Conservation (phyloP, 2,888 invertebrate genomes). For the Halictus quadricinctus region DNA sequence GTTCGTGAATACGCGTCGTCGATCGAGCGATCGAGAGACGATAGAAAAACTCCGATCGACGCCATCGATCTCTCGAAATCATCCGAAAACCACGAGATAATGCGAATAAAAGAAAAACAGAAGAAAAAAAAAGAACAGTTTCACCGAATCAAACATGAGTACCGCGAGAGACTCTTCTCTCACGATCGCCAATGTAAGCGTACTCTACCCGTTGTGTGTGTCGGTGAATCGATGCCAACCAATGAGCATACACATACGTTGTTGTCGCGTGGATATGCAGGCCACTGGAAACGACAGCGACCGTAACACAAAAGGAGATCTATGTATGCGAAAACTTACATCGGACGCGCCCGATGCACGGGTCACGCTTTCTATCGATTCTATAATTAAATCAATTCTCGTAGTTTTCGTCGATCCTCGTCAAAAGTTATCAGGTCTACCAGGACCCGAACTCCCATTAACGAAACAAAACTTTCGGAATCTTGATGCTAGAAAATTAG, state of each 20-base stretch:
- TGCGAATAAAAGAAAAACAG: neutral
- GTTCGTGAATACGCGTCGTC: conserved; percentile 3
- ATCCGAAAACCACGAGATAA: neutral
- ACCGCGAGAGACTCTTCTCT: neutral
- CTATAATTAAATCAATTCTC: neutral
- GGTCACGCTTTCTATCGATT: neutral
- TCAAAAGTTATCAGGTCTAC: neutral
- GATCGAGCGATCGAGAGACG: neutral
- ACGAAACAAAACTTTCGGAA: neutral
- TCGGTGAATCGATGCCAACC: neutral
- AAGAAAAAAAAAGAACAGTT: neutral
- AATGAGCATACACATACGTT: neutral
- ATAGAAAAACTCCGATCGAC: conserved; percentile 9
- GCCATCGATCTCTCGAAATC: neutral
- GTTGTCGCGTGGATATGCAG: neutral
- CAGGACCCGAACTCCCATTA: neutral
- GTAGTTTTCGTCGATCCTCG: neutral
- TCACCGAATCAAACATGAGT: neutral
- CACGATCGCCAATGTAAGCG: neutral
- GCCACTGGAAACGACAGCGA: neutral
- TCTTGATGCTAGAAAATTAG: neutral
- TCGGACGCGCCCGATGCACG: neutral
- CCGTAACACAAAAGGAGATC: neutral
- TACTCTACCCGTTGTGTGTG: neutral
- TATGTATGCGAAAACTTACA: neutral